phyloP scores from a whole-genome alignment of 2,113 vertebrate genomes.

The Ammospiza nelsoni region DNA sequence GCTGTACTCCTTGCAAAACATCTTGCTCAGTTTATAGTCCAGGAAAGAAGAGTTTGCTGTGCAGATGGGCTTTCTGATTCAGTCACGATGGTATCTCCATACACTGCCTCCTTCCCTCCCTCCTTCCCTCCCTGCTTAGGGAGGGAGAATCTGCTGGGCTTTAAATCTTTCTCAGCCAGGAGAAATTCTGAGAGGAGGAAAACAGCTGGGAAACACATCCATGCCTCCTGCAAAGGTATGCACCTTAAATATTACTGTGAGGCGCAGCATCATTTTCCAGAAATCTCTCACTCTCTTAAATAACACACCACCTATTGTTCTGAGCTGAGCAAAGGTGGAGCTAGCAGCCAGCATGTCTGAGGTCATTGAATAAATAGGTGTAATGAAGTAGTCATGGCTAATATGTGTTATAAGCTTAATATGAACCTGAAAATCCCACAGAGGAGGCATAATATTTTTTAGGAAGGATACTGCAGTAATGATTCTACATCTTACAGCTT shows the following conservation, averaged over 20 bases:
- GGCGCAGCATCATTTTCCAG: slow-evolving; percentile 37
- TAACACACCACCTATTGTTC: slow-evolving; percentile 59
- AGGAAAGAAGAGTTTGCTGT: neutral
- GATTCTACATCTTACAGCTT: slow-evolving; percentile 18
- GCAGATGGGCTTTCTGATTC: neutral
- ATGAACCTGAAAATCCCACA: slow-evolving; percentile 44
- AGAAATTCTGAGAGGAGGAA: slow-evolving; percentile 16
- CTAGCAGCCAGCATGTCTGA: slow-evolving; percentile 68
- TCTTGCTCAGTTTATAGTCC: neutral
- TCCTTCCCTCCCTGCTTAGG: neutral
- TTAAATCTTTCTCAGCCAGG: slow-evolving; percentile 47
- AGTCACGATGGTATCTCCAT: neutral
- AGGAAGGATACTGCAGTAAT: slow-evolving; percentile 15
- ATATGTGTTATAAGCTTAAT: slow-evolving; percentile 52
- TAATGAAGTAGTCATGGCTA: slow-evolving; percentile 68
- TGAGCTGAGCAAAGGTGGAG: slow-evolving; percentile 56
- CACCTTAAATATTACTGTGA: neutral
- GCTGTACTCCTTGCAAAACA: neutral
- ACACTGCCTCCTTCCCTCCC: neutral
- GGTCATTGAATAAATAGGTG: slow-evolving; percentile 55
- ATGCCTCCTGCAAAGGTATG: slow-evolving; percentile 45
- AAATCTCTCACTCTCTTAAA: slow-evolving; percentile 72
- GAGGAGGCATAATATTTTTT: slow-evolving; percentile 24
- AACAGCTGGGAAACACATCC: slow-evolving; percentile 65
- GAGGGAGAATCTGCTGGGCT: neutral